Evolutionary conservation across 2,888 invertebrate species (phyloP).

Genomic region (Agonopterix arenella): DNA sequence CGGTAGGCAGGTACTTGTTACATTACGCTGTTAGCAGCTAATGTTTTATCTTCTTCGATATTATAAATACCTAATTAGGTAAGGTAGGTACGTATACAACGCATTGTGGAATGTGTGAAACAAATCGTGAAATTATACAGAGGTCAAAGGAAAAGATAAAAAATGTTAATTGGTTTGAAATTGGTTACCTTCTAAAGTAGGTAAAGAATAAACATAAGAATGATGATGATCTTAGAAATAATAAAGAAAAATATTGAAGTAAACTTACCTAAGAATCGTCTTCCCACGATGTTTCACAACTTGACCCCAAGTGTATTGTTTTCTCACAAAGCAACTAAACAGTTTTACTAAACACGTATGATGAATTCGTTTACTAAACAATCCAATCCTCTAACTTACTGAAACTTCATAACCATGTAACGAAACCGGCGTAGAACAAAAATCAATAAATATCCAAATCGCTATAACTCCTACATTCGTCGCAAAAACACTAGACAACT

Average conservation of each 20-base stretch:
- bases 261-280: conserved; percentile 41
- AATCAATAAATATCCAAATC: conserved; percentile 63
- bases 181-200: background rate
- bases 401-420: conserved; percentile 57
- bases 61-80: too few species aligned
- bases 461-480: conserved; percentile 47
- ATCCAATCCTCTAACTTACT: conserved; percentile 29
- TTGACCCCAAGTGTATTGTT: conserved; percentile 29
- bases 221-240: conserved; percentile 3
- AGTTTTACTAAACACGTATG: conserved; percentile 9
- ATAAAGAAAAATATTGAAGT: conserved; percentile 12
- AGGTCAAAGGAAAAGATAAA: background rate
- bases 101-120: too few species aligned
- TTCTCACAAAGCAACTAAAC: conserved; percentile 26
- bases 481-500: conserved; percentile 39
- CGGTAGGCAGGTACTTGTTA: conserved; percentile 38
- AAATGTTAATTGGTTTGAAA: background rate
- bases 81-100: too few species aligned
- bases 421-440: conserved; percentile 66
- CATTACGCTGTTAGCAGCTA: conserved; percentile 4
- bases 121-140: too few species aligned
- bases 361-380: conserved; percentile 21
- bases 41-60: too few species aligned
- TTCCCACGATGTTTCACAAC: conserved; percentile 55
- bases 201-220: background rate